A percentile compares a stretch with the other conserved stretches of the same genome.
Evolutionary conservation across 1,140 invertebrate species (phyloP).

Genomic region (Streblospio benedicti): DNA sequence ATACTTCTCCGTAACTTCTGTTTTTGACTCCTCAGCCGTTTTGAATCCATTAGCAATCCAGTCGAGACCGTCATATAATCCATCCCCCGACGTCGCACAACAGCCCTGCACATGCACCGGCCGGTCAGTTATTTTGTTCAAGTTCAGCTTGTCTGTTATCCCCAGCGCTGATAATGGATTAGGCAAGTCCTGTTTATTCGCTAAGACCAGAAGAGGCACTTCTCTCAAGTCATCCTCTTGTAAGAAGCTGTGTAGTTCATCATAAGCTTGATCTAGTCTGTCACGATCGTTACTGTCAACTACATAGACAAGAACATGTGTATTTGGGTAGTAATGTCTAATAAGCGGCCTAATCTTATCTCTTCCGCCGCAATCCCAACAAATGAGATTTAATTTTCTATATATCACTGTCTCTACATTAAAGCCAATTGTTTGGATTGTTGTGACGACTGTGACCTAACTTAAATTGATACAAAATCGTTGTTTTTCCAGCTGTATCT

Average conservation of each 20-base stretch:
- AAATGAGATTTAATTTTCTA: no score
- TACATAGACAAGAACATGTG: conserved; percentile 92
- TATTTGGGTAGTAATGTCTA: no score
- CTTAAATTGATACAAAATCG: conserved; percentile 93
- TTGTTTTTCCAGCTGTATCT: conserved; percentile 95
- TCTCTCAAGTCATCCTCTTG: conserved; percentile 89
- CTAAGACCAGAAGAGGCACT: conserved; percentile 92
- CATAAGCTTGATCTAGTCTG: conserved; percentile 87
- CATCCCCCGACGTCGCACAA: conserved; percentile 33
- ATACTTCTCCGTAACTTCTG: no score
- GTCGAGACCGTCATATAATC: conserved; percentile 35
- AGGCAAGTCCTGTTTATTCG: conserved; percentile 76
- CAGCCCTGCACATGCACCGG: conserved; percentile 48
- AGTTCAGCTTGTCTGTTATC: conserved; percentile 92
- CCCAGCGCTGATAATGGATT: conserved; percentile 97
- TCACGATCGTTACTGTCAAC: conserved; percentile 96
- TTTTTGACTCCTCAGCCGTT: no score
- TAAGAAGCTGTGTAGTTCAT: conserved; percentile 67
- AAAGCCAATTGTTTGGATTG: conserved; percentile 56
- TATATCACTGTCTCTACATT: no score
- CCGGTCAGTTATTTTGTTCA: conserved; percentile 70
- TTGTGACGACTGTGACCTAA: conserved; percentile 96
- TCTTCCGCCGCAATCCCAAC: no score
- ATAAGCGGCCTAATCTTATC: no score
- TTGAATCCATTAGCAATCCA: conserved; percentile 31